Evolutionary conservation across 2,113 vertebrate genomes (phyloP).

Genomic region (Oncorhynchus kisutch): DNA sequence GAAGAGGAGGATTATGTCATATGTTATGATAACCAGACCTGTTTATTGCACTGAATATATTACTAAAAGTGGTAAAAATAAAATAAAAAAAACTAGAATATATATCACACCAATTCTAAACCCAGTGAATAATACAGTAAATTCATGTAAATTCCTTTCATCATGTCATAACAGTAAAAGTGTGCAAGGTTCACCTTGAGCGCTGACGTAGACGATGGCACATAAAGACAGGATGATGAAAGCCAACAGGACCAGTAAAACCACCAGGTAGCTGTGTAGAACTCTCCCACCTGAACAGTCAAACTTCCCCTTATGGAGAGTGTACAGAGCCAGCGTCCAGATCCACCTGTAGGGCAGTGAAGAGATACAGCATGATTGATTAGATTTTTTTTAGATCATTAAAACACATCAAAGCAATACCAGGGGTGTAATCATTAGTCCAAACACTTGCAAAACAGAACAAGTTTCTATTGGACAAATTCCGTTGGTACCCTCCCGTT

Average conservation of each 20-base stretch:
- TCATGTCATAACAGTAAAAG: slow-evolving; percentile 50
- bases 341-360: slow-evolving; percentile 82
- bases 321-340: slow-evolving; percentile 82
- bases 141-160: slow-evolving; percentile 26
- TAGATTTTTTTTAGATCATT: neutral
- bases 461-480: no score
- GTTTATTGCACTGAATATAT: slow-evolving; percentile 38
- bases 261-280: slow-evolving; percentile 85
- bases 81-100: no score
- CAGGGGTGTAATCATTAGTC: no score
- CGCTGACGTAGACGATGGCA: slow-evolving; percentile 88
- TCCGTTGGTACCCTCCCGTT: no score
- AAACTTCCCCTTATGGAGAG: slow-evolving; percentile 77
- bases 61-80: slow-evolving; percentile 13
- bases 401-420: neutral
- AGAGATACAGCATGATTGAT: neutral
- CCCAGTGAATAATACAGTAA: no score
- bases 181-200: slow-evolving; percentile 79
- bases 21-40: neutral
- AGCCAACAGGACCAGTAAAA: slow-evolving; percentile 82
- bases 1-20: no score
- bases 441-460: no score
- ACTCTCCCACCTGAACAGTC: slow-evolving; percentile 77
- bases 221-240: slow-evolving; percentile 79
- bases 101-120: no score